Percentiles rank a stretch among this genome's conserved stretches.
phyloP scores from a whole-genome alignment of 2,113 vertebrate genomes.

The Microcebus griseorufus region DNA sequence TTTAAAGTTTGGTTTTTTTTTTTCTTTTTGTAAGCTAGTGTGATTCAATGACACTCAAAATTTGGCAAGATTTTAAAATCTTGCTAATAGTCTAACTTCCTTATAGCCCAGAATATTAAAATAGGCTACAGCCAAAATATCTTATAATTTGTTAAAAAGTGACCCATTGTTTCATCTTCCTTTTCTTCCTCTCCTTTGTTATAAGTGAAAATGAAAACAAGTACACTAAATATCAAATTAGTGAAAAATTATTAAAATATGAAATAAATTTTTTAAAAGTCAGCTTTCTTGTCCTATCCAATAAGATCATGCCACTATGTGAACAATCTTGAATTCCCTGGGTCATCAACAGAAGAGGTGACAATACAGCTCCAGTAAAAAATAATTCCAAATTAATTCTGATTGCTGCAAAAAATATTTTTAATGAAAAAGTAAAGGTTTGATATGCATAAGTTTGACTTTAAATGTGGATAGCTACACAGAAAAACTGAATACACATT shows the following conservation, averaged over 20 bases:
- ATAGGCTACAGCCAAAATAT: rapidly evolving
- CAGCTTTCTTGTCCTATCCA: neutral
- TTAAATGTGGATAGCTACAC: neutral
- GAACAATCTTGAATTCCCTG: neutral
- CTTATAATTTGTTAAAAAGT: neutral
- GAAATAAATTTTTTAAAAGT: neutral
- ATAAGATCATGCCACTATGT: neutral
- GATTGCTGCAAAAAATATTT: neutral
- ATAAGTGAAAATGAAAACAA: neutral
- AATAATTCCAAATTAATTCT: neutral
- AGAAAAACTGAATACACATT: neutral
- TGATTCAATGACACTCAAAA: neutral
- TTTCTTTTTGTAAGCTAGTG: neutral
- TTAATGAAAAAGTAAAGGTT: neutral
- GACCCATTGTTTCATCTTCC: neutral
- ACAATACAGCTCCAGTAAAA: neutral
- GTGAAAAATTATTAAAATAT: neutral
- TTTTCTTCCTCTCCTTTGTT: neutral
- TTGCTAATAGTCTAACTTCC: neutral
- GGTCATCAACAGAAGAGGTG: neutral
- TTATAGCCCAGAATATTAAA: neutral
- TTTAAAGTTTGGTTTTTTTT: neutral
- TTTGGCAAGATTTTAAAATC: neutral
- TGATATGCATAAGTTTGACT: neutral
- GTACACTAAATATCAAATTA: neutral